Conservation (phyloP, 1,140 invertebrate species). For the Cydia pomonella region DNA sequence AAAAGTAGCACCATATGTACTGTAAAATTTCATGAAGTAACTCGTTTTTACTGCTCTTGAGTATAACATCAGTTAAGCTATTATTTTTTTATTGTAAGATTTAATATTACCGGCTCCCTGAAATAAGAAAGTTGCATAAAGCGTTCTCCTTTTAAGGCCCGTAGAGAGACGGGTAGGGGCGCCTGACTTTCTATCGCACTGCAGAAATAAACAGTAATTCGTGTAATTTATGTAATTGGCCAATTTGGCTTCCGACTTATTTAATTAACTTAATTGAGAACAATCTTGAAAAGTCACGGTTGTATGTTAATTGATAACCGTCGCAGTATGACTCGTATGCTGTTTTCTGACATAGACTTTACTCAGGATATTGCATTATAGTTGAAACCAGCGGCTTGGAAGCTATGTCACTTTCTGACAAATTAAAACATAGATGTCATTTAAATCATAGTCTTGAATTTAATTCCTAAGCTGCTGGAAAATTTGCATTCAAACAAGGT, state of each 20-base stretch:
- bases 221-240: slow-evolving; percentile 26
- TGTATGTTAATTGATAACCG: not conserved
- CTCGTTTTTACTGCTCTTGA: not conserved
- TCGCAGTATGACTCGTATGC: too few species aligned
- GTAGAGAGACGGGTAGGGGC: not conserved
- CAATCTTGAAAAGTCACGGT: slow-evolving; percentile 4
- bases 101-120: not conserved
- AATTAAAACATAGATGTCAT: too few species aligned
- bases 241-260: slow-evolving; percentile 9
- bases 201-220: not conserved
- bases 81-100: not conserved
- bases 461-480: too few species aligned
- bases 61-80: not conserved
- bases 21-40: too few species aligned
- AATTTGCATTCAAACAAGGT: too few species aligned
- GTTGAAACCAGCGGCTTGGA: too few species aligned
- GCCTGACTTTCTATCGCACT: not conserved
- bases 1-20: too few species aligned
- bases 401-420: too few species aligned
- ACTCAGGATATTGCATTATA: too few species aligned
- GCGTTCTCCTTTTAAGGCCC: not conserved
- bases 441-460: too few species aligned
- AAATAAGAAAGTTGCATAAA: slow-evolving; percentile 14
- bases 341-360: too few species aligned
- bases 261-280: slow-evolving; percentile 1